phyloP scores from a whole-genome alignment of 92 coral and sea anemone genomes.

The Epizoanthus fatuus region DNA sequence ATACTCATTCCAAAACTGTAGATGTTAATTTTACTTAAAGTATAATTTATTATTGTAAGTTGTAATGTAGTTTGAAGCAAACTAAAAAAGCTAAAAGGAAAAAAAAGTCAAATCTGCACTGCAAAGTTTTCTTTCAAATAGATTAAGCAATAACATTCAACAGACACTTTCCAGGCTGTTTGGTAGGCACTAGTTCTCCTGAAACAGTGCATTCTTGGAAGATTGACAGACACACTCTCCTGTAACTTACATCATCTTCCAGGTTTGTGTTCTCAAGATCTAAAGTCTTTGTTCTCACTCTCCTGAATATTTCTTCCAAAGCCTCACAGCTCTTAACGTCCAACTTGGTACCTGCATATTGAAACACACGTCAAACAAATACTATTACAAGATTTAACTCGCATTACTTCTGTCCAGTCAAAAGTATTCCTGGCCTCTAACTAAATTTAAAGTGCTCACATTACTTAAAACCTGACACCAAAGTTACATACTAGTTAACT shows the following conservation, averaged over 20 bases:
- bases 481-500: no score
- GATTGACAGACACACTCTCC: background rate
- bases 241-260: slow-evolving; percentile 92
- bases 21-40: no score
- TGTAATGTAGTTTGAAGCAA: no score
- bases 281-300: slow-evolving; percentile 89
- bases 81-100: no score
- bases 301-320: slow-evolving; percentile 90
- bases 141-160: background rate
- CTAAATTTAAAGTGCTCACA: no score
- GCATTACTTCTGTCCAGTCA: background rate
- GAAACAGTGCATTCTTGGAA: no score
- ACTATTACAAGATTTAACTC: background rate
- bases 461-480: no score
- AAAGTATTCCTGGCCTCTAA: background rate
- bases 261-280: slow-evolving; percentile 96
- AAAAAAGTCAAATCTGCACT: no score
- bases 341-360: slow-evolving; percentile 79
- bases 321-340: slow-evolving; percentile 91
- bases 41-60: no score
- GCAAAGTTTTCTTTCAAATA: background rate
- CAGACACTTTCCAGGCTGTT: background rate
- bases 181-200: no score
- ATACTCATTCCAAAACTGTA: no score
- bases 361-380: background rate